Evolutionary conservation across 2,113 vertebrate genomes (phyloP).

Genomic region (Rhea pennata): DNA sequence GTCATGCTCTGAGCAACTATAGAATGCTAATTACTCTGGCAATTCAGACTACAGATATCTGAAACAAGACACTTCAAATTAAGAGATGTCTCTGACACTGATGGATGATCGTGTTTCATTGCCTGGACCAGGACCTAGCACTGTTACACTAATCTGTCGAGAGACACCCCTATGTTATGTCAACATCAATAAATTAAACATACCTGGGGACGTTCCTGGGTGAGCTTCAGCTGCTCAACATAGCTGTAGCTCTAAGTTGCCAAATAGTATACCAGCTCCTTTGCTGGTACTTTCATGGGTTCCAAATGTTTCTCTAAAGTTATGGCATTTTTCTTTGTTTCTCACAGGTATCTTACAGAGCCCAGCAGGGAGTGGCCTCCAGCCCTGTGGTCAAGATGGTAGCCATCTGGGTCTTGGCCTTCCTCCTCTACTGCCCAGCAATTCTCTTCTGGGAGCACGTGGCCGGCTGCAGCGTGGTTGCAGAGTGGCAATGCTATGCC

Average conservation of each 20-base stretch:
- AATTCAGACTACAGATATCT: neutral
- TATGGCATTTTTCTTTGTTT: neutral
- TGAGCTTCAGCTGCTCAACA: neutral
- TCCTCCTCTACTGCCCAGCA: slow-evolving; percentile 87
- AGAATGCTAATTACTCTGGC: neutral
- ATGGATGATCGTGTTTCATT: neutral
- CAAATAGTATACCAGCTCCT: neutral
- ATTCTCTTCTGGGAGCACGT: slow-evolving; percentile 83
- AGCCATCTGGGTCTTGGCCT: slow-evolving; percentile 85
- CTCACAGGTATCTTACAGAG: slow-evolving; percentile 85
- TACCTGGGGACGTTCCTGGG: neutral
- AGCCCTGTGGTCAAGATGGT: slow-evolving; percentile 82
- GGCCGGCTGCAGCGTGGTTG: neutral
- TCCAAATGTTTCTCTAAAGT: neutral
- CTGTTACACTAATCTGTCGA: neutral
- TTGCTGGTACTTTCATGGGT: neutral
- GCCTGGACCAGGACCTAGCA: neutral
- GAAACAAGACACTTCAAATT: neutral
- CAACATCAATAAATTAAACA: neutral
- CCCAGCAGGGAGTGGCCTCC: slow-evolving; percentile 73
- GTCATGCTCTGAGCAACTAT: neutral
- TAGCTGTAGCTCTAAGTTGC: neutral
- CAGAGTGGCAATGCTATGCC: slow-evolving; percentile 62
- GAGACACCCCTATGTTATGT: neutral
- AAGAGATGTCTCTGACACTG: neutral